Conservation (phyloP, 1,140 invertebrate species). For the Zaprionus ornatus region DNA sequence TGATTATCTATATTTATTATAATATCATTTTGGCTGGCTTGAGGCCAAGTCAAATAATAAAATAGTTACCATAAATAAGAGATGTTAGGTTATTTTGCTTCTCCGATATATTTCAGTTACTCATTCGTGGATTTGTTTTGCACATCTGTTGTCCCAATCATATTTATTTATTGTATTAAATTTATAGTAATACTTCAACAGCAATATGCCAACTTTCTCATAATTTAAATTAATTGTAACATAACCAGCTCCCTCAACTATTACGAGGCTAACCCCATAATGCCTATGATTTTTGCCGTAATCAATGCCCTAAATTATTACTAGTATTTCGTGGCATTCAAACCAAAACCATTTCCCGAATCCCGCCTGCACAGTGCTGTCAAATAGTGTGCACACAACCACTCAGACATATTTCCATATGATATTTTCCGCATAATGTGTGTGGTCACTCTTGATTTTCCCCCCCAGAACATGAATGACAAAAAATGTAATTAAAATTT, state of each 20-base stretch:
- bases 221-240: not conserved
- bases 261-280: not conserved
- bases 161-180: no score
- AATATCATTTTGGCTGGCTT: no score
- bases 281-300: not conserved
- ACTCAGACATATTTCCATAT: not conserved
- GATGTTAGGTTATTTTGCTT: no score
- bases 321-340: not conserved
- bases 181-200: no score
- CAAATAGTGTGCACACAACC: conserved; percentile 1
- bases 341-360: not conserved
- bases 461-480: conserved; percentile 4
- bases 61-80: no score
- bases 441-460: conserved; percentile 2
- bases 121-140: no score
- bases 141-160: no score
- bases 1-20: no score
- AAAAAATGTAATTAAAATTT: conserved; percentile 63
- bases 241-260: not conserved
- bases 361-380: not conserved
- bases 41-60: no score
- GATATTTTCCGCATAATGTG: not conserved
- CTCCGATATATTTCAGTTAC: no score
- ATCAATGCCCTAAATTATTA: not conserved
- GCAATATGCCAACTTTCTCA: no score